Conservation (phyloP, 2,113 vertebrate species). For the Prionailurus bengalensis region DNA sequence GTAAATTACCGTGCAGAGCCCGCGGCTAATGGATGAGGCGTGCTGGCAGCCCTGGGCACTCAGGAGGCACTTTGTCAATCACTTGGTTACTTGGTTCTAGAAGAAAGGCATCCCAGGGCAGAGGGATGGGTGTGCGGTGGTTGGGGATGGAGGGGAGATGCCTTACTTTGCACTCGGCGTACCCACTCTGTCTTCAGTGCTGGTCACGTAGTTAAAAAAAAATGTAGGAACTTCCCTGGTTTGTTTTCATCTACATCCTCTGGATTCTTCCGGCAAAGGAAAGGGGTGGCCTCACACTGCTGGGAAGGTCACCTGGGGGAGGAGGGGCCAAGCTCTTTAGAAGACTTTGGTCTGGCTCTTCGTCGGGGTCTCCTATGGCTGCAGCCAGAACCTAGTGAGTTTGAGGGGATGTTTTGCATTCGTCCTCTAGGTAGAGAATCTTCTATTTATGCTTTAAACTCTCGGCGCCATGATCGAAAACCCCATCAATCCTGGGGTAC, state of each 20-base stretch:
- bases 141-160: neutral
- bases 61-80: neutral
- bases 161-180: neutral
- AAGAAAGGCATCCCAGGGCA: neutral
- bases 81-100: neutral
- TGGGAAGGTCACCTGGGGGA: neutral
- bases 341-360: neutral
- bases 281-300: neutral
- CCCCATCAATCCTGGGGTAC: neutral
- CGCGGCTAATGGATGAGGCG: conserved; percentile 14
- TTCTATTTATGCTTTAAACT: neutral
- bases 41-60: neutral
- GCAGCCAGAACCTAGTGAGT: neutral
- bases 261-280: neutral
- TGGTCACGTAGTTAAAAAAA: neutral
- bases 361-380: neutral
- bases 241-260: neutral
- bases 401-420: neutral
- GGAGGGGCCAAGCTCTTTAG: neutral
- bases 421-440: neutral
- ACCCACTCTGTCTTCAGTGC: neutral
- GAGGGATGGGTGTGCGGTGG: neutral
- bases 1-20: conserved; percentile 49
- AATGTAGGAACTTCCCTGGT: neutral
- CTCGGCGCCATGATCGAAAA: neutral